These are phyloP conservation scores for Synchiropus splendidus DNA, from an alignment of 2,113 vertebrate genomes.

Conservation along the genomic window DNA sequence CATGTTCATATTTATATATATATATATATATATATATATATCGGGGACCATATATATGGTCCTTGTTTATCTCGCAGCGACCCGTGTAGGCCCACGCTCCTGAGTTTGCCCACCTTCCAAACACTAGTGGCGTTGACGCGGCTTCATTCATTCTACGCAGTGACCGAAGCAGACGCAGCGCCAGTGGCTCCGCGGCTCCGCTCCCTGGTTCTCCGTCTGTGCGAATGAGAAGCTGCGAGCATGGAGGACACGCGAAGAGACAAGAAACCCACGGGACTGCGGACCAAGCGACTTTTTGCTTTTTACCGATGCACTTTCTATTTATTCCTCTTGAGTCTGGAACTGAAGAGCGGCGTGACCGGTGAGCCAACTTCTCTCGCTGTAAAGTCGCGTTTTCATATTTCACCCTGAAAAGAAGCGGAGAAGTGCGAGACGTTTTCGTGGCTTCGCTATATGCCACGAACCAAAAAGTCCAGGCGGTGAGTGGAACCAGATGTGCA, in stretches of 20 bases:
- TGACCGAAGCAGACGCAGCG: slow-evolving; percentile 49
- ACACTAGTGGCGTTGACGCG: slow-evolving; percentile 45
- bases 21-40: too few relatives aligned
- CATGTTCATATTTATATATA: too few relatives aligned
- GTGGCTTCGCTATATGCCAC: slow-evolving; percentile 56
- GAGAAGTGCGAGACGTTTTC: not conserved
- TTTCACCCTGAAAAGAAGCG: slow-evolving; percentile 1
- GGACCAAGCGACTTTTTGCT: slow-evolving; percentile 38
- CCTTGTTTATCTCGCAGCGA: too few relatives aligned
- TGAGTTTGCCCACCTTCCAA: slow-evolving; percentile 24
- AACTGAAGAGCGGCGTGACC: slow-evolving; percentile 46
- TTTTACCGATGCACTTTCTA: slow-evolving; percentile 71
- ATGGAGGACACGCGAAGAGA: slow-evolving; percentile 56
- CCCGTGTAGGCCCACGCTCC: too few relatives aligned
- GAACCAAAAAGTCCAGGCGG: slow-evolving; percentile 66
- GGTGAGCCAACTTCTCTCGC: slow-evolving; percentile 40
- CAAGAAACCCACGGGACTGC: slow-evolving; percentile 32
- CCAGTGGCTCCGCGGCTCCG: slow-evolving; percentile 22
- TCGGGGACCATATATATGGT: too few relatives aligned
- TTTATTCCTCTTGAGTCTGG: slow-evolving; percentile 66
- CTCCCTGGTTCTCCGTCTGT: not conserved
- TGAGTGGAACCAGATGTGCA: slow-evolving; percentile 86
- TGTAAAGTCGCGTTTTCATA: too few relatives aligned
- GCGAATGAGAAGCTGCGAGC: slow-evolving; percentile 28
- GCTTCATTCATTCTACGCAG: slow-evolving; percentile 56